phyloP scores from a whole-genome alignment of 2,888 invertebrate species.

The Chouioia cunea region DNA sequence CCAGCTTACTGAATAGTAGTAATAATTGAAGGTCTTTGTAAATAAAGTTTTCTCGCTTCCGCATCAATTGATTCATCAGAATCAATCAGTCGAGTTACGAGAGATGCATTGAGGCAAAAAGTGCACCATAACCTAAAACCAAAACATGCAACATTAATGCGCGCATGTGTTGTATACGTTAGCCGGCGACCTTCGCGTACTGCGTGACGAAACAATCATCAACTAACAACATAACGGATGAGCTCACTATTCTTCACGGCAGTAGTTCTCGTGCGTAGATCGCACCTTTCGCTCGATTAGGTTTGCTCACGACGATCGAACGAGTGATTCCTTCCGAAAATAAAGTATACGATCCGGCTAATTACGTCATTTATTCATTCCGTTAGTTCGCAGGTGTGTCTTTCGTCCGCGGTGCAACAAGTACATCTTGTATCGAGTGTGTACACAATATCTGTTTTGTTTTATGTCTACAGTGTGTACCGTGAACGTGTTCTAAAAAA shows the following conservation, averaged over 20 bases:
- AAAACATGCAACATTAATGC: not conserved
- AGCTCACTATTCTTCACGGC: conserved; percentile 40
- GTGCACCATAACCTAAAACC: conserved; percentile 27
- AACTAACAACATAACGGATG: conserved; percentile 41
- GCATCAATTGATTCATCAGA: conserved; percentile 5
- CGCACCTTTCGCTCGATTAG: no score
- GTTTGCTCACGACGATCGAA: no score
- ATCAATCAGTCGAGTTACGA: not conserved
- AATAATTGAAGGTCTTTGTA: conserved; percentile 11
- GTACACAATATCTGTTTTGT: no score
- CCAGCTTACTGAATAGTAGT: conserved; percentile 7
- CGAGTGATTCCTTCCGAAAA: no score
- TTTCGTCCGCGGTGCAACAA: no score
- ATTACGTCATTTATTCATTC: no score
- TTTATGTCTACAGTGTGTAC: no score
- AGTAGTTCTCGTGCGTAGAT: no score
- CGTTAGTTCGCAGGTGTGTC: no score
- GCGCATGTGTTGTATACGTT: not conserved
- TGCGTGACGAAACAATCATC: conserved; percentile 49
- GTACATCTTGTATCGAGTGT: no score
- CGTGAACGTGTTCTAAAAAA: no score
- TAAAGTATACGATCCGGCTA: no score
- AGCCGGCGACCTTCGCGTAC: not conserved
- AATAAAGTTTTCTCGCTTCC: not conserved
- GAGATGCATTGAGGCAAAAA: not conserved